Evolutionary conservation across 1,140 invertebrate genomes (phyloP).

Genomic region (Triops longicaudatus): DNA sequence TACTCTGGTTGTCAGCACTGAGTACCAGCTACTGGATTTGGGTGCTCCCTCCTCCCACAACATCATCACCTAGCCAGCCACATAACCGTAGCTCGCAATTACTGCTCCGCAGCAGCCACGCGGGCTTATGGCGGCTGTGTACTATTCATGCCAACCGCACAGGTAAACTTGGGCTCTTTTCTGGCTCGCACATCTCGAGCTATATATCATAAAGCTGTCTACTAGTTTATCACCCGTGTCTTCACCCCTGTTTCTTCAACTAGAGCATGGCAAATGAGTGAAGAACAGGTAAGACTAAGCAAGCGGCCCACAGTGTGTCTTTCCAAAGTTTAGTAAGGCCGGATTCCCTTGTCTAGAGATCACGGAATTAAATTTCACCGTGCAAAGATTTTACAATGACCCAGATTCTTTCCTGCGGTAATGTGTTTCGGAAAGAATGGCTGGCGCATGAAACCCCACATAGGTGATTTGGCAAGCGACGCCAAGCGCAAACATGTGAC

Average conservation of each 20-base stretch:
- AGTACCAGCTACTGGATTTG: neutral
- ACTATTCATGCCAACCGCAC: neutral
- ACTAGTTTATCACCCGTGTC: neutral
- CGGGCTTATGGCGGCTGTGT: conserved; percentile 20
- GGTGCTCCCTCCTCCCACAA: neutral
- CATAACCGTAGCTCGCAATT: conserved; percentile 20
- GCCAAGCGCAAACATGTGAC: conserved; percentile 10
- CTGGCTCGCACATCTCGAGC: neutral
- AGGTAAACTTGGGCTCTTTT: conserved; percentile 2
- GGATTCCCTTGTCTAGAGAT: neutral
- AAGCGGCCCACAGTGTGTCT: too few relatives aligned
- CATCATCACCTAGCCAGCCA: neutral
- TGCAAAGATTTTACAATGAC: neutral
- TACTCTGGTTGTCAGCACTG: conserved; percentile 16
- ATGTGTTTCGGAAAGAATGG: neutral
- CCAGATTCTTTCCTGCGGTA: neutral
- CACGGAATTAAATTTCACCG: neutral
- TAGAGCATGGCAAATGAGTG: neutral
- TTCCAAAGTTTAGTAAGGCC: neutral
- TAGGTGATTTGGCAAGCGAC: conserved; percentile 14
- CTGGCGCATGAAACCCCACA: neutral
- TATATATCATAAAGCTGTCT: neutral
- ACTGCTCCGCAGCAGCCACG: conserved; percentile 16
- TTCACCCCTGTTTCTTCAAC: neutral
- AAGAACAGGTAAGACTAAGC: neutral